These are phyloP conservation scores for Formica selysi DNA, from an alignment of 1,140 invertebrate species.

Conservation along the genomic window DNA sequence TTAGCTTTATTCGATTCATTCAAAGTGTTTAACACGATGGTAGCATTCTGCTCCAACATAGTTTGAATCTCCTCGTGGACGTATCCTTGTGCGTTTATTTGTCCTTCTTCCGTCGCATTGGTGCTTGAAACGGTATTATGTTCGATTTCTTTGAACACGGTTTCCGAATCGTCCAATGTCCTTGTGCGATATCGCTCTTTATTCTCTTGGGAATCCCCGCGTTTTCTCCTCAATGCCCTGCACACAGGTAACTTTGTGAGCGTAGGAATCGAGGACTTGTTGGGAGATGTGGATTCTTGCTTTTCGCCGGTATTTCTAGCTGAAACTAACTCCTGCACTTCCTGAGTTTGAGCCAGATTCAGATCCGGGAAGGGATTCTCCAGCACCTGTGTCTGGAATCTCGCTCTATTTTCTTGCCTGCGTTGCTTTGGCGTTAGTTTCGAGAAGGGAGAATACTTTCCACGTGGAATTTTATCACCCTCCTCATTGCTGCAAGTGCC, in stretches of 20 bases:
- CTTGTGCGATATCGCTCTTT: conserved; percentile 89
- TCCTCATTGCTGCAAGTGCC: conserved; percentile 41
- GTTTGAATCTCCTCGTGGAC: conserved; percentile 84
- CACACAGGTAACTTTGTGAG: conserved; percentile 85
- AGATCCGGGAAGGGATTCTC: conserved; percentile 77
- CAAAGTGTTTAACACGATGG: conserved; percentile 86
- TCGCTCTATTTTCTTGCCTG: conserved; percentile 89
- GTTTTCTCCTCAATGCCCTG: conserved; percentile 87
- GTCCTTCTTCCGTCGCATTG: neutral
- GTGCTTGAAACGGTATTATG: neutral
- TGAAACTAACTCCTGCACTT: conserved; percentile 11
- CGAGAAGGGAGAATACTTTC: conserved; percentile 82
- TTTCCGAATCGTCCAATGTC: conserved; percentile 87
- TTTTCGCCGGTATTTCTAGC: conserved; percentile 46
- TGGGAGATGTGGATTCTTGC: conserved; percentile 70
- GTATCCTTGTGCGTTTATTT: conserved; percentile 2
- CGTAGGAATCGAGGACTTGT: conserved; percentile 85
- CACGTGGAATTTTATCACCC: conserved; percentile 67
- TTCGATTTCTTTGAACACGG: conserved; percentile 54
- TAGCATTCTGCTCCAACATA: conserved; percentile 87
- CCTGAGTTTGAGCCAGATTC: conserved; percentile 23
- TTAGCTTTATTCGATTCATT: conserved; percentile 83
- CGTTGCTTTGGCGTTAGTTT: conserved; percentile 90
- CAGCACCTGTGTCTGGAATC: conserved; percentile 91
- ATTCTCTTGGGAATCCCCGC: conserved; percentile 85